Base-by-base conservation (phyloP, 2,797 vertebrate genomes). In the Bryconaethiops microstoma region DNA sequence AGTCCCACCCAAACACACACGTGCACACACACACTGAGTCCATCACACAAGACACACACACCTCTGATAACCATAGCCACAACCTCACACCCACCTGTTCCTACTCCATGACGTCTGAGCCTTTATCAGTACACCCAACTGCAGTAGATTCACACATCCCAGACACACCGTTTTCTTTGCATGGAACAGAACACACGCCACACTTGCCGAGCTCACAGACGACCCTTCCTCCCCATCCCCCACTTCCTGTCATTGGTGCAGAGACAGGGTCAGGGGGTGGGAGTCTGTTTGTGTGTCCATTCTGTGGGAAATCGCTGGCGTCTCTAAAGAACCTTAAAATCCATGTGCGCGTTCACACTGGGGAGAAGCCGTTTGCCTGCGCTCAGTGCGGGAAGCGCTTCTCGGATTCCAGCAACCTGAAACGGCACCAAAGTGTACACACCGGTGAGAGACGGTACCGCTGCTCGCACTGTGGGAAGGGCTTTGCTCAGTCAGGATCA, bases 381-480 rank as follows among this genome's bases (percentile, higher is more conserved):
- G 5, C 74, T 5, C 74, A 82, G 17, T 82, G 80, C 19, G 88
- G 90, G 4, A 93, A 92, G 17, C 87, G 90, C 78, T 93, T 93
- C 85, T 92, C 92, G 0, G 91, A 93, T 82, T 90, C 92, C 76
- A 93, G 92, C 87, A 93, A 94, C 82, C 88, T 94, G 17, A 93
- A 93, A n/a, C 88, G 92, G 35, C 93, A 94, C 88, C 92, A 91
- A 89, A 93, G 90, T 42, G 91, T 93, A 0, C 93, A 94, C 84
- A 94, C 92, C 0, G 92, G 92, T 0, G 92, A 94, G 86, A 92
- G 92, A 1, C 91, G 91, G 42, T 94, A 93, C 79, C 82, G 91
- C 79, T 94, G 92, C 86, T 80, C 88, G 2, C 91, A 92, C 87
- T 94, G 93, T 0, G 91, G 91, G 0, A 93, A 92, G 2, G 87